Percentiles rank a stretch among this genome's conserved stretches.
phyloP scores from a whole-genome alignment of 2,888 invertebrate species.

The Strigamia maritima region DNA sequence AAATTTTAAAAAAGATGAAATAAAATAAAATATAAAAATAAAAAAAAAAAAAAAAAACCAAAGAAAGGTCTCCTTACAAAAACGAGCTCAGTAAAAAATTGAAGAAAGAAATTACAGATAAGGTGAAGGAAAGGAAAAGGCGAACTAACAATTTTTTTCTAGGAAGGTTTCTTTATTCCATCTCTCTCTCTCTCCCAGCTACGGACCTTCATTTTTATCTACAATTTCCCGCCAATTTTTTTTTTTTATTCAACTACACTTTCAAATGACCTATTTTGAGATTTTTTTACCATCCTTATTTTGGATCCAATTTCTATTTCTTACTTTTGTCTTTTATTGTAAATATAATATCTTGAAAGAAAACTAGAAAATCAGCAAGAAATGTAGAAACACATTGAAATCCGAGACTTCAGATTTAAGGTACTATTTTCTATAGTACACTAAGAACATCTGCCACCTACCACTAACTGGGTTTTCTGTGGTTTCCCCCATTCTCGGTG shows the following conservation, averaged over 20 bases:
- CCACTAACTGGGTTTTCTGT: too few species aligned
- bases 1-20: conserved; percentile 2
- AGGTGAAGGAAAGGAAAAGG: conserved; percentile 25
- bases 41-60: not conserved
- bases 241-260: conserved; percentile 7
- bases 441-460: too few species aligned
- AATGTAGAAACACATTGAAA: too few species aligned
- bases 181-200: not conserved
- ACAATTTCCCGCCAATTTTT: conserved; percentile 31
- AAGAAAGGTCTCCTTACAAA: not conserved
- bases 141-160: not conserved
- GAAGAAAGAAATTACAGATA: conserved; percentile 31
- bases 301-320: too few species aligned
- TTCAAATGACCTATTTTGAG: not conserved
- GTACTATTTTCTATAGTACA: too few species aligned
- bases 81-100: not conserved
- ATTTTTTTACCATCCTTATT: not conserved
- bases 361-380: too few species aligned
- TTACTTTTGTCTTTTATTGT: too few species aligned
- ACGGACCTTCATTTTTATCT: conserved; percentile 27
- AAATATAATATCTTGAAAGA: too few species aligned
- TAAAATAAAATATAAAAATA: not conserved
- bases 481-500: too few species aligned
- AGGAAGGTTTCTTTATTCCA: not conserved
- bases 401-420: too few species aligned